Conservation (phyloP, 2,888 invertebrate genomes). For the Erpobdella octoculata region DNA sequence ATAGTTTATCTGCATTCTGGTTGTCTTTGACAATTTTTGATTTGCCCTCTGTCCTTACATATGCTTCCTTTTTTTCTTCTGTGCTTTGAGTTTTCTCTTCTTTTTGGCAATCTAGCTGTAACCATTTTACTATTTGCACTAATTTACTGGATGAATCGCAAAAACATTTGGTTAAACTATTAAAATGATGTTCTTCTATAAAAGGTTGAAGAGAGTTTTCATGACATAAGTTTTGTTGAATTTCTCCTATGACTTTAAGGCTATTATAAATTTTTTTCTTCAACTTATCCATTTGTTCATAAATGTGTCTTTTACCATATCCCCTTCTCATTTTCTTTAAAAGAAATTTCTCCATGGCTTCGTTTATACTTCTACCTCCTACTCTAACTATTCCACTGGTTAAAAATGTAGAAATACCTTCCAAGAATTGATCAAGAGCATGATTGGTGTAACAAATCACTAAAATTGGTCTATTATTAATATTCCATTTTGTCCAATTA, state of each 20-base stretch:
- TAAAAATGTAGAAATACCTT: conserved; percentile 45
- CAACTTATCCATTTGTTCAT: conserved; percentile 27
- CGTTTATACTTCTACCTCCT: conserved; percentile 43
- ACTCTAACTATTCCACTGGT: conserved; percentile 43
- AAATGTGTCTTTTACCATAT: neutral
- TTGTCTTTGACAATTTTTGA: too few relatives aligned
- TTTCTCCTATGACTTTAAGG: conserved; percentile 30
- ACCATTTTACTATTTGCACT: too few relatives aligned
- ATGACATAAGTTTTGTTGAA: conserved; percentile 40
- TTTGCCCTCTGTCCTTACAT: too few relatives aligned
- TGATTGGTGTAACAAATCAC: conserved; percentile 52
- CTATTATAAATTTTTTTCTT: conserved; percentile 26
- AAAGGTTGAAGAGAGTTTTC: conserved; percentile 38
- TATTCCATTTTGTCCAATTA: conserved; percentile 55
- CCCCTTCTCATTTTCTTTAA: conserved; percentile 23
- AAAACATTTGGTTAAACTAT: too few relatives aligned
- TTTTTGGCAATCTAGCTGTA: too few relatives aligned
- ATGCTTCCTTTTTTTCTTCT: too few relatives aligned
- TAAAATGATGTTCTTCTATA: conserved; percentile 24
- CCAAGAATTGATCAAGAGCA: conserved; percentile 51
- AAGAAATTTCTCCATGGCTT: conserved; percentile 39
- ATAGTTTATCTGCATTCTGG: too few relatives aligned
- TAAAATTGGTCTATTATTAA: conserved; percentile 43
- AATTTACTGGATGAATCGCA: too few relatives aligned
- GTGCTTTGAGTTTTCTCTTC: too few relatives aligned